Percentiles rank a stretch among this genome's conserved stretches.
These are phyloP conservation scores for Baccha elongata DNA, from an alignment of 2,888 invertebrate genomes.

Conservation along the genomic window DNA sequence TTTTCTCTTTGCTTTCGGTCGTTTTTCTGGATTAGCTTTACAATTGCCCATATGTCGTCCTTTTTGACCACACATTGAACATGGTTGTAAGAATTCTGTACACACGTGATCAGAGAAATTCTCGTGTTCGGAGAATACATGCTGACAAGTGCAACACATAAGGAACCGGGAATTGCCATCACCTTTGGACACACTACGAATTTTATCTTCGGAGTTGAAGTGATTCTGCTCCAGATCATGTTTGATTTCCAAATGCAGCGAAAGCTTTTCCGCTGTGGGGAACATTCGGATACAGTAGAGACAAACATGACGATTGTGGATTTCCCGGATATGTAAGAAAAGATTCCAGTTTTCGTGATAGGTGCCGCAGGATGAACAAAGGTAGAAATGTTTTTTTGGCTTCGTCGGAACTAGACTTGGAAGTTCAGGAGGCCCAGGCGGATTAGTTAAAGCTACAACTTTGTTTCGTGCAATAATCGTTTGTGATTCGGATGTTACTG, in stretches of 20 bases:
- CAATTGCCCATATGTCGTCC: constrained; percentile 81
- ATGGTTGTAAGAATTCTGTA: constrained; percentile 80
- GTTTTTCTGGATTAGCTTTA: constrained; percentile 77
- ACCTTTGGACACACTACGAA: constrained; percentile 82
- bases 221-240: constrained; percentile 89
- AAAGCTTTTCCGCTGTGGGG: constrained; percentile 90
- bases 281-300: constrained; percentile 93
- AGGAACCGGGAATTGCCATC: constrained; percentile 85
- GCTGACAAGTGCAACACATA: constrained; percentile 91
- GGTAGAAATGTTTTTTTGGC: constrained; percentile 86
- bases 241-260: constrained; percentile 89
- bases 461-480: background rate
- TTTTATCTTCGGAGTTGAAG: constrained; percentile 87
- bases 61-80: constrained; percentile 80
- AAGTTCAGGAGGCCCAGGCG: constrained; percentile 3
- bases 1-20: constrained; percentile 75
- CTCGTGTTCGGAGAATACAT: constrained; percentile 89
- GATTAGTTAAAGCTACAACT: background rate
- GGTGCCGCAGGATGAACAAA: constrained; percentile 91
- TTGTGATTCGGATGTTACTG: background rate
- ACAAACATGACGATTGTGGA: constrained; percentile 91
- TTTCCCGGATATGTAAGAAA: constrained; percentile 92
- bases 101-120: constrained; percentile 90
- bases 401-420: constrained; percentile 2
- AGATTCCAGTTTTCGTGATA: constrained; percentile 94